Evolutionary conservation across 2,113 vertebrate species (phyloP), one percentile per base, ranked within the genome.

Genomic region (Physeter macrocephalus): DNA sequence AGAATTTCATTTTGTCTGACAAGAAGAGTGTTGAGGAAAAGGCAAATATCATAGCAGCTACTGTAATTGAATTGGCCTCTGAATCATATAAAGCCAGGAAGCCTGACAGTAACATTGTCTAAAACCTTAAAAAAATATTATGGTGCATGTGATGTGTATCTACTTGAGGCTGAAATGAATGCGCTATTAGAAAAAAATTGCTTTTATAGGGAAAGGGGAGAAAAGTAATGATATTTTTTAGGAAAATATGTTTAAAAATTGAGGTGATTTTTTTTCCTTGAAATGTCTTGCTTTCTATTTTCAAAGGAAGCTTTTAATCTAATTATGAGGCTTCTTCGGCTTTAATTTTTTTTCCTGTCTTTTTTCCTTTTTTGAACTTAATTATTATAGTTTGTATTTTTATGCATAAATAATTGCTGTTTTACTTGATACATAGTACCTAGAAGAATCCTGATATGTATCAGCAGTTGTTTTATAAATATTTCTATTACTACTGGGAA

Each of bases 1-100:
- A 90, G 93, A 96, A 92, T 98, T 97, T 97, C 95, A 93, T 95
- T 97, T 97, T 97, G 89, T 95, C 81, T 93, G 96, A 86, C 90
- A 62, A 49, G 93, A 61, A 90, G 81, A 96, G 39, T 95, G 74
- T 92, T 81, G 71, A 88, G 92, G 75, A 88, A 83, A 96, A 98
- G 85, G 96, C 86, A 97, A 88, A 97, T 96, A 97, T 80, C 95
- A 89, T 78, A 92, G 96, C 82, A 91, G 84, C 95, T 93, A 20
- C 75, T 95, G 27, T 96, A 96, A 97, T 98, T 97, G 97, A 97
- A 97, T 98, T 96, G 94, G 96, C 91, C 89, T 97, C 93, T 91
- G 90, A 94, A 96, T 96, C 95, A 59, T 82, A 94, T 31, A 62
- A 97, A 94, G 95, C 88, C 92, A 94, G 93, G 66, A 89, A 96